These are phyloP conservation scores for Microcebus lehilahytsara DNA, from an alignment of 2,113 vertebrate species.

Conservation along the genomic window DNA sequence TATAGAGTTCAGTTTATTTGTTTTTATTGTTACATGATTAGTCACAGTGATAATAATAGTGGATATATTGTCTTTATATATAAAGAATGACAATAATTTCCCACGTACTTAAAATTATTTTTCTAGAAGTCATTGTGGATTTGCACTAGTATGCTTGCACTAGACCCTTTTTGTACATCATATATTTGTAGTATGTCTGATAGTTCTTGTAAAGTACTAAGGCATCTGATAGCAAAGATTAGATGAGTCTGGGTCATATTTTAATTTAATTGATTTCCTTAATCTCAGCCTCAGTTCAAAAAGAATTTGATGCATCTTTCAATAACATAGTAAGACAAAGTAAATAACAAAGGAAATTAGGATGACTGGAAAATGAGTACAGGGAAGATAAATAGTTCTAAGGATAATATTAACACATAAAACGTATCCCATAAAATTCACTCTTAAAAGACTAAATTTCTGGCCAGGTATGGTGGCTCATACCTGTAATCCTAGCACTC, in stretches of 20 bases:
- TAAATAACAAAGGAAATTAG: constrained; percentile 24
- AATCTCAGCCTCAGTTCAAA: constrained; percentile 12
- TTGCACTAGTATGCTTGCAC: background rate
- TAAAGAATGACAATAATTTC: background rate
- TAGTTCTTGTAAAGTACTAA: background rate
- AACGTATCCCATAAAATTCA: background rate
- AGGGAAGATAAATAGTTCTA: background rate
- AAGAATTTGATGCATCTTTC: background rate
- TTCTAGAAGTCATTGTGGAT: background rate
- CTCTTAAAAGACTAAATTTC: background rate
- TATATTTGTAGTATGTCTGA: background rate
- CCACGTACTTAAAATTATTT: background rate
- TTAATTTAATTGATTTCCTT: constrained; percentile 29
- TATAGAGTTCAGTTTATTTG: background rate
- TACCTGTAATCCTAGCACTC: too few relatives aligned
- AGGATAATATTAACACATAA: background rate
- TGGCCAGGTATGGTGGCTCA: too few relatives aligned
- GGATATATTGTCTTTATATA: background rate
- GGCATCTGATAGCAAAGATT: background rate
- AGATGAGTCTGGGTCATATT: background rate
- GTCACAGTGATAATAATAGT: background rate
- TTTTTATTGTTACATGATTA: background rate
- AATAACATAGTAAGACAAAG: background rate
- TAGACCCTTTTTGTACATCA: background rate
- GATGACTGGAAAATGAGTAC: background rate